Evolutionary conservation across 2,888 invertebrate genomes (phyloP).

Genomic region (Tinea pellionella): DNA sequence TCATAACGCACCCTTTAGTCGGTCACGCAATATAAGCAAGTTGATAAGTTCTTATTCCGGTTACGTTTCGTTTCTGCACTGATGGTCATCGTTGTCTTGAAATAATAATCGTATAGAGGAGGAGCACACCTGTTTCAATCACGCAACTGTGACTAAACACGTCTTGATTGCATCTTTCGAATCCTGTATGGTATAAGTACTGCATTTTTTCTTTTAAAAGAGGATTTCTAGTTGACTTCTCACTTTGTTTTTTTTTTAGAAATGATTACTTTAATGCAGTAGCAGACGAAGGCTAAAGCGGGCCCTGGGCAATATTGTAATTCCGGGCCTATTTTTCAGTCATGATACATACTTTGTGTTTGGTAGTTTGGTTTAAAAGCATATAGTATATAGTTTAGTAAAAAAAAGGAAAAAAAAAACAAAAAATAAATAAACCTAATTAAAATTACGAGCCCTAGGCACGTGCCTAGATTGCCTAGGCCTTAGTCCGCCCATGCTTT

Average conservation of each 20-base stretch:
- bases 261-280: no score
- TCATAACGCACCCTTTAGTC: constrained; percentile 4
- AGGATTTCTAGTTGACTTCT: neutral
- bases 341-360: no score
- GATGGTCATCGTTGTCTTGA: constrained; percentile 1
- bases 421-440: no score
- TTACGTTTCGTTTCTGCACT: constrained; percentile 4
- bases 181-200: neutral
- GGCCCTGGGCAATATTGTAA: no score
- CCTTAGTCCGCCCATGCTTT: no score
- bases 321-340: no score
- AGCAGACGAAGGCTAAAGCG: no score
- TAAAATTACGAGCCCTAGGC: no score
- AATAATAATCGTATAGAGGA: neutral
- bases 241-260: neutral
- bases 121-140: constrained; percentile 9
- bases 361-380: no score
- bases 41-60: constrained; percentile 7
- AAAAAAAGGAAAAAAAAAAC: no score
- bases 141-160: constrained; percentile 9
- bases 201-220: neutral
- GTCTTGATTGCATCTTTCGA: constrained; percentile 9
- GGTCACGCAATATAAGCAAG: neutral
- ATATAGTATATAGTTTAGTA: no score
- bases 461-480: no score